These are phyloP conservation scores for Drosophila nebulosa DNA, from an alignment of 1,140 invertebrate genomes.

Conservation along the genomic window DNA sequence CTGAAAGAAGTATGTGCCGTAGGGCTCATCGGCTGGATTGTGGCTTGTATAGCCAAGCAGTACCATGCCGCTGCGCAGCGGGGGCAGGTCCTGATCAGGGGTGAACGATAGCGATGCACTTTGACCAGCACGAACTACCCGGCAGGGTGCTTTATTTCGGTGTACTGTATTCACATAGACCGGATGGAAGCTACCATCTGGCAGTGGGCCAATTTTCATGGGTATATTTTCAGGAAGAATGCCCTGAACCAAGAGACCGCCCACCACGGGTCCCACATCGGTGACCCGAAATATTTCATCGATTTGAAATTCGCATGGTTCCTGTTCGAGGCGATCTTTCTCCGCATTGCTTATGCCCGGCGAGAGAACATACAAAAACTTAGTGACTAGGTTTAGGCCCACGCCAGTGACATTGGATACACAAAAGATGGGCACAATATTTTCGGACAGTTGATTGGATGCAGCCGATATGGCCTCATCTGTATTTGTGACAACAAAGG, in stretches of 20 bases:
- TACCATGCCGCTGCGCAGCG: conserved; percentile 92
- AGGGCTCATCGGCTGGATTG: conserved; percentile 82
- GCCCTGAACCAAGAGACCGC: conserved; percentile 92
- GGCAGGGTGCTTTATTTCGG: conserved; percentile 93
- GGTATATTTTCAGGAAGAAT: conserved; percentile 89
- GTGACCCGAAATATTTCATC: conserved; percentile 95
- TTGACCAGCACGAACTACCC: conserved; percentile 93
- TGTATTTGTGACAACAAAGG: conserved; percentile 85
- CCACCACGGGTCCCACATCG: conserved; percentile 91
- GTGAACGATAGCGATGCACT: conserved; percentile 93
- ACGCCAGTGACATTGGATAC: conserved; percentile 97
- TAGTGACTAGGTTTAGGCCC: conserved; percentile 90
- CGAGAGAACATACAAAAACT: conserved; percentile 89
- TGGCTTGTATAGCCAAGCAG: conserved; percentile 82
- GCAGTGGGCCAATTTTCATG: conserved; percentile 87
- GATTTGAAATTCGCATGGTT: conserved; percentile 93
- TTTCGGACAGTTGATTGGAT: conserved; percentile 84
- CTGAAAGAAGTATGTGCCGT: conserved; percentile 89
- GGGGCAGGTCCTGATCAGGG: conserved; percentile 82
- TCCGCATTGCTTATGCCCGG: conserved; percentile 87
- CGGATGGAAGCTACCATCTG: conserved; percentile 90
- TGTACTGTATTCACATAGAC: conserved; percentile 93
- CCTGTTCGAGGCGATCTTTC: conserved; percentile 87
- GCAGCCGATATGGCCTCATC: conserved; percentile 89
- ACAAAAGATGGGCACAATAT: conserved; percentile 93